These are phyloP conservation scores for cat (Felis catus) DNA, from an alignment of 2,113 vertebrate species.

Conservation along the genomic window DNA sequence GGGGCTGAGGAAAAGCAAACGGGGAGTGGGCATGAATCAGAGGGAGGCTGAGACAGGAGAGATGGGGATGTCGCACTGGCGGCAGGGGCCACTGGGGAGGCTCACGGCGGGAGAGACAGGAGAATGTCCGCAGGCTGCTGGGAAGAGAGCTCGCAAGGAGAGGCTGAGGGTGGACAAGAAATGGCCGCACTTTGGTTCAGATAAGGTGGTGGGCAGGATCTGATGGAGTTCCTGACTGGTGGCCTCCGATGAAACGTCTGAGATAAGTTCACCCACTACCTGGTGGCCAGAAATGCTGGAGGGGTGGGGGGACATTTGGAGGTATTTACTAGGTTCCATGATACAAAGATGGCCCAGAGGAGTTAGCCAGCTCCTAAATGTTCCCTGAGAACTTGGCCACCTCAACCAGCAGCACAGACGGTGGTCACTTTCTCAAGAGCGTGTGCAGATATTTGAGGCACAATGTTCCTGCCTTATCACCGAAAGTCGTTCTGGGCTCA, in stretches of 20 bases:
- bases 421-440: too few species aligned
- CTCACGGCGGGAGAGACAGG: too few species aligned
- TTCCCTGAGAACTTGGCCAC: not conserved
- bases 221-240: not conserved
- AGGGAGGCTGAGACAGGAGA: not conserved
- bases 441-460: not conserved
- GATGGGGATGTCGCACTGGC: not conserved
- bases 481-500: not conserved
- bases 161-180: not conserved
- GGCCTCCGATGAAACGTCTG: not conserved
- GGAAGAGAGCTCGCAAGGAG: not conserved
- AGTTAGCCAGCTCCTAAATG: not conserved
- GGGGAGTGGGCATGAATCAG: too few species aligned
- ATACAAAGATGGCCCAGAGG: not conserved
- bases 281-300: not conserved
- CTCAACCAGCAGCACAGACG: rapidly evolving
- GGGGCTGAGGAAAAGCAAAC: not conserved
- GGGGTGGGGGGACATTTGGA: not conserved
- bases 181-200: not conserved
- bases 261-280: not conserved
- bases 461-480: not conserved
- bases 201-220: not conserved
- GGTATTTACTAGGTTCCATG: not conserved
- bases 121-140: not conserved
- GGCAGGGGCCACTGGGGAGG: not conserved